Evolutionary conservation across 2,888 invertebrate species (phyloP).

Genomic region (Diarsia brunnea): DNA sequence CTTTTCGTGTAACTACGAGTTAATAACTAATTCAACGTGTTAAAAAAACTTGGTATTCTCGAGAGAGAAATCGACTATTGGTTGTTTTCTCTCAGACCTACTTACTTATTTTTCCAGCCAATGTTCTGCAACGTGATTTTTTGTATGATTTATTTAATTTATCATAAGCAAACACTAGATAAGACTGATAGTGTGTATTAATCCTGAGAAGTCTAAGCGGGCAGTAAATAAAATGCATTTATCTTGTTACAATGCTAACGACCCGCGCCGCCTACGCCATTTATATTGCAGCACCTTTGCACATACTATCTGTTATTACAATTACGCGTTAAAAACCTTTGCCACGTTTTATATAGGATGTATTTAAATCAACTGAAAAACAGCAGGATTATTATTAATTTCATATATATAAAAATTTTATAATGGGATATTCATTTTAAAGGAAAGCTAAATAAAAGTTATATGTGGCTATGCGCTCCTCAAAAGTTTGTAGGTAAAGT

Average conservation of each 20-base stretch:
- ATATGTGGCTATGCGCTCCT: neutral
- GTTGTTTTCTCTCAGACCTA: neutral
- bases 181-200: slow-evolving; percentile 47
- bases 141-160: slow-evolving; percentile 27
- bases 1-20: slow-evolving; percentile 22
- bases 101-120: slow-evolving; percentile 21
- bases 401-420: no score
- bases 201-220: slow-evolving; percentile 55
- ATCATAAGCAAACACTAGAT: slow-evolving; percentile 34
- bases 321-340: slow-evolving; percentile 34
- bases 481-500: neutral
- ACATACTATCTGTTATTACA: slow-evolving; percentile 47
- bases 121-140: slow-evolving; percentile 13
- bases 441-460: neutral
- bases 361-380: neutral
- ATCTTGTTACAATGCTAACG: slow-evolving; percentile 74
- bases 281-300: slow-evolving; percentile 50
- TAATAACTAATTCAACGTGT: slow-evolving; percentile 23
- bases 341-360: slow-evolving; percentile 2
- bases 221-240: slow-evolving; percentile 72
- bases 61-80: slow-evolving; percentile 22
- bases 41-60: slow-evolving; percentile 11
- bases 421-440: no score
- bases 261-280: slow-evolving; percentile 68
- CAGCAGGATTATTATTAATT: no score